Conservation (phyloP, 2,888 invertebrate species). For the Mythimna albipuncta region DNA sequence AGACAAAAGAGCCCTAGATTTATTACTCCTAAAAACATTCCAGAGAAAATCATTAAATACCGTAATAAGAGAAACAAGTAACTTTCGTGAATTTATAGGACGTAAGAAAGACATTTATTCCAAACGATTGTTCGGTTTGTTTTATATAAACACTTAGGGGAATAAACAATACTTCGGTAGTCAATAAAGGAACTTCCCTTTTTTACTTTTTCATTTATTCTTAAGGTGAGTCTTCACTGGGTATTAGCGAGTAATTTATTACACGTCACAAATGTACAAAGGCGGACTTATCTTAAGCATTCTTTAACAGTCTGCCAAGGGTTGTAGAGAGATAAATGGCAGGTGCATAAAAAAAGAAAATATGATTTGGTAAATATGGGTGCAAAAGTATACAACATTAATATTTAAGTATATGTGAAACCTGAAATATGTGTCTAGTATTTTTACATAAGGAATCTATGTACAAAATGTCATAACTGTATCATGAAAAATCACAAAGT, state of each 20-base stretch:
- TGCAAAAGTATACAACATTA: too few species aligned
- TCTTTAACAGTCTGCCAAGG: too few species aligned
- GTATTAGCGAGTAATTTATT: background rate
- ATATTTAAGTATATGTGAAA: too few species aligned
- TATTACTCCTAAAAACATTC: slow-evolving; percentile 37
- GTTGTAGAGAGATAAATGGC: too few species aligned
- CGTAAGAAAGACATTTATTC: slow-evolving; percentile 44
- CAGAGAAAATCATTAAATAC: slow-evolving; percentile 34
- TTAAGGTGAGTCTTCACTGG: background rate
- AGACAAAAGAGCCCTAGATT: slow-evolving; percentile 8
- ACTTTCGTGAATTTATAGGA: slow-evolving; percentile 28
- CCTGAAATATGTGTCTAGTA: too few species aligned
- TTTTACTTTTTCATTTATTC: slow-evolving; percentile 23
- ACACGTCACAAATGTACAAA: too few species aligned
- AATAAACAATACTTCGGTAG: slow-evolving; percentile 56
- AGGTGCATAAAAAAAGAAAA: too few species aligned
- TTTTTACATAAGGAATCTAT: too few species aligned
- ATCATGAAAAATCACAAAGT: too few species aligned
- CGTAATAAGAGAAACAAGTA: slow-evolving; percentile 25
- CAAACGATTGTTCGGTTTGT: slow-evolving; percentile 45
- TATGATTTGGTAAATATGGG: too few species aligned
- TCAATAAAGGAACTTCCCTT: slow-evolving; percentile 52
- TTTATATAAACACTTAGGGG: slow-evolving; percentile 52
- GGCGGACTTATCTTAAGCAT: too few species aligned
- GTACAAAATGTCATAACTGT: too few species aligned